Evolutionary conservation across 1,140 invertebrate genomes (phyloP).

Genomic region (Littorina saxatilis): DNA sequence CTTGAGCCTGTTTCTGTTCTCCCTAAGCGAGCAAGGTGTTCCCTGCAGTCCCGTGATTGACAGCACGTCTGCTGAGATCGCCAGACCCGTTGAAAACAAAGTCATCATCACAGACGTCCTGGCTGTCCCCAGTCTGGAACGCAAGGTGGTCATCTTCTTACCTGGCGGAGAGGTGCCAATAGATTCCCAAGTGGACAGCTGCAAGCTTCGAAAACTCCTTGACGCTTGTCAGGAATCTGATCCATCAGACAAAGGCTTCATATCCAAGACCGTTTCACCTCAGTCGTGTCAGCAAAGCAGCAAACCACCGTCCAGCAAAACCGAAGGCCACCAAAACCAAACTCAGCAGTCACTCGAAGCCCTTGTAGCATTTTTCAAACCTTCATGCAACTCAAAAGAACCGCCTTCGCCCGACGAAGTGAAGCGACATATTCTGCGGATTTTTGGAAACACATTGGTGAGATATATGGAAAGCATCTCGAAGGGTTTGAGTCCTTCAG

Average conservation of each 20-base stretch:
- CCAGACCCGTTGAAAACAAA: neutral
- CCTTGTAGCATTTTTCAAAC: neutral
- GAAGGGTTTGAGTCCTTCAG: neutral
- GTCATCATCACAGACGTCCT: neutral
- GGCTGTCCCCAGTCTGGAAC: neutral
- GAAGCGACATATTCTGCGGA: neutral
- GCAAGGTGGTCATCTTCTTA: constrained; percentile 10
- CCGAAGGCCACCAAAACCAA: too few relatives aligned
- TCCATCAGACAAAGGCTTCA: too few relatives aligned
- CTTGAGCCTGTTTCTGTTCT: neutral
- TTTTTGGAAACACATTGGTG: neutral
- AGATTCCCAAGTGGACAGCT: neutral
- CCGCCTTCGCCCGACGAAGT: neutral
- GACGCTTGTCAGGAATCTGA: too few relatives aligned
- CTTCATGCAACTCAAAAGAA: neutral
- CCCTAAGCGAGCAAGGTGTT: neutral
- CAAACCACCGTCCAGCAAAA: neutral
- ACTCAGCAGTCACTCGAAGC: neutral
- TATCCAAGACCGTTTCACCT: neutral
- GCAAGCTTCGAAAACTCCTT: neutral
- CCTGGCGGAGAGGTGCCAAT: neutral
- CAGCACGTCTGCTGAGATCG: constrained; percentile 12
- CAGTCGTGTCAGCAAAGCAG: neutral
- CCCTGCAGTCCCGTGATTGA: neutral
- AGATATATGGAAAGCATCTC: too few relatives aligned